Evolutionary conservation across 2,888 invertebrate genomes (phyloP).

Genomic region (Rhabditoides inermis): DNA sequence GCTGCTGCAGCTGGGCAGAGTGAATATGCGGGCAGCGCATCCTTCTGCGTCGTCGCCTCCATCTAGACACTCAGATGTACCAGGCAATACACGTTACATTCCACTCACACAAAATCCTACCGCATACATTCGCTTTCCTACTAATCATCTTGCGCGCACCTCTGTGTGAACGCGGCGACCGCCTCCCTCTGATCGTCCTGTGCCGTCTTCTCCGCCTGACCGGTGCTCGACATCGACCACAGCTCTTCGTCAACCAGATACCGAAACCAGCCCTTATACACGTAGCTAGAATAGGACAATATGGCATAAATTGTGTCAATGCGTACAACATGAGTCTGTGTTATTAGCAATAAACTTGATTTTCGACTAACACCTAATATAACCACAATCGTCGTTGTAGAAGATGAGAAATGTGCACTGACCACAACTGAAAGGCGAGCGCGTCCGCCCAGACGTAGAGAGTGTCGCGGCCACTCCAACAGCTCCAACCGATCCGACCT

Average conservation of each 20-base stretch:
- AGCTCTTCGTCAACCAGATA: slow-evolving; percentile 92
- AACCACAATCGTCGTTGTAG: not conserved
- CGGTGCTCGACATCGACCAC: slow-evolving; percentile 96
- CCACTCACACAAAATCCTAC: no score
- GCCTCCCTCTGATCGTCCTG: slow-evolving; percentile 1
- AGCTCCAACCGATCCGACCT: no score
- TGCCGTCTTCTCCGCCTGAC: slow-evolving; percentile 67
- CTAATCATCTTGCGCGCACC: no score
- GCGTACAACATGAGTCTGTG: no score
- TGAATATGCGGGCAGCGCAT: slow-evolving; percentile 17
- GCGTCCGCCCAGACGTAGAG: slow-evolving; percentile 97
- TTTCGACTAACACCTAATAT: not conserved
- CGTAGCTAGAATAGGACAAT: slow-evolving; percentile 60
- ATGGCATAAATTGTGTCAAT: not conserved
- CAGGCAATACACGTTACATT: no score
- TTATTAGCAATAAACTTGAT: not conserved
- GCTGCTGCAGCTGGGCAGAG: slow-evolving; percentile 20
- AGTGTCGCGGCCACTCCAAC: slow-evolving; percentile 78
- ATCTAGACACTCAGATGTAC: no score
- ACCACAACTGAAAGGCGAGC: slow-evolving; percentile 76
- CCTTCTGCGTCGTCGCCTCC: slow-evolving; percentile 21
- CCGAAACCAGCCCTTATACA: slow-evolving; percentile 96
- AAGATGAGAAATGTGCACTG: not conserved
- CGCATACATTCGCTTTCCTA: no score
- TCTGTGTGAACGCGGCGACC: no score